Base-by-base conservation (phyloP, 2,113 vertebrate genomes). In the Zosterops pallidus region DNA sequence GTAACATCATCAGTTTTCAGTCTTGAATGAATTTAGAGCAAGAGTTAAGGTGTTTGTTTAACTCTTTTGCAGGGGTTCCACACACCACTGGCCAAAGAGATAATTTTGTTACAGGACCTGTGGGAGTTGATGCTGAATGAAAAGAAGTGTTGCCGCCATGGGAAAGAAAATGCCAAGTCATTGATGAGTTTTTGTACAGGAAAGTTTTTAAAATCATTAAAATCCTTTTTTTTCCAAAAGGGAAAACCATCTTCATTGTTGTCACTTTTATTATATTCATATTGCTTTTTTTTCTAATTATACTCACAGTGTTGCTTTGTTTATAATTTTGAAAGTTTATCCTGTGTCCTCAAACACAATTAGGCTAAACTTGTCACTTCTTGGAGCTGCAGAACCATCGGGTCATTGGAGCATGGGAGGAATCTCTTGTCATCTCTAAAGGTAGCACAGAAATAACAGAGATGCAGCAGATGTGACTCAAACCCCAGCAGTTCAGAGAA, bases 41-140 rank as follows among this genome's bases (percentile, higher is more conserved):
- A 46, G 52, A 82, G 57, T 57, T 89, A 7, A 95, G 75, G 55
- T 74, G 42, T 92, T 79, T 72, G 55, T 96, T n/a, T 15, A 29
- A n/a, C 70, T 96, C n/a, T 86, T 92, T 95, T 90, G 25, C 98
- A 99, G 99, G 96, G 98, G 98, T 80, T 99, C 99, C 70, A 97
- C 96, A 31, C 98, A 99, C 69, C 99, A 98, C 91, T 99, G 99
- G 99, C 99, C 99, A 8, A 99, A 98, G 97, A 99, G 99, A 99
- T 99, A 98, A 93, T 90, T 20, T 33, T 37, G 18, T 46, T 63
- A 53, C 37, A 37, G 78, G 72, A 80, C 57, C 74, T 42, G 13
- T 42, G 46, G 78, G 81, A 42, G 67, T 22, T 67, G 62, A 95
- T 85, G 88, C 53, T 19, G 56, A 68, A 81, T 4, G 12, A 37